Conservation (phyloP, 2,113 vertebrate genomes). For the Varanus salvator region DNA sequence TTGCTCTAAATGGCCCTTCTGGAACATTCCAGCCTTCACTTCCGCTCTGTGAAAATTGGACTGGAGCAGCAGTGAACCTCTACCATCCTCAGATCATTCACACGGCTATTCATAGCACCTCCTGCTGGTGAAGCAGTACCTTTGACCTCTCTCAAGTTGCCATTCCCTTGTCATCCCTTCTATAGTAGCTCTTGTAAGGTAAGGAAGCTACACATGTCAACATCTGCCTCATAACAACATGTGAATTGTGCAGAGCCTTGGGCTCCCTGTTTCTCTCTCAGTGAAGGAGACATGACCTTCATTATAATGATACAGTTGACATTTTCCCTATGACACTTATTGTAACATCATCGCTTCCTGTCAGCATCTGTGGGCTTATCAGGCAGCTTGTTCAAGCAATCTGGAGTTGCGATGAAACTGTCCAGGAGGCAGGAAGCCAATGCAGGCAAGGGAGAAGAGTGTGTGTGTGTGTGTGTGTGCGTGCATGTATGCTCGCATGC, state of each 20-base stretch:
- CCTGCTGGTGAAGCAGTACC: neutral
- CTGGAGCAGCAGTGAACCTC: neutral
- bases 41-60: neutral
- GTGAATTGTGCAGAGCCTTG: conserved; percentile 67
- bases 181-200: conserved; percentile 54
- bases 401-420: conserved; percentile 72
- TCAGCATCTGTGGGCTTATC: conserved; percentile 71
- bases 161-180: conserved; percentile 16
- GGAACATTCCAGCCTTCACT: neutral
- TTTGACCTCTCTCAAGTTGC: conserved; percentile 21
- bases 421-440: conserved; percentile 52
- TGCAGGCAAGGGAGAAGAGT: neutral
- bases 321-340: conserved; percentile 75
- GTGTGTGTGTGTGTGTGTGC: accelerated
- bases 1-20: neutral
- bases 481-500: no score
- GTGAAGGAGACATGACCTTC: conserved; percentile 75
- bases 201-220: conserved; percentile 58
- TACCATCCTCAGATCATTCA: conserved; percentile 21
- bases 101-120: conserved; percentile 41
- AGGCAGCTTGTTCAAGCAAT: conserved; percentile 69
- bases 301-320: conserved; percentile 77
- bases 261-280: conserved; percentile 54
- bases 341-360: conserved; percentile 72
- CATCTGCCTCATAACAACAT: conserved; percentile 73